Conservation (phyloP, 2,888 invertebrate genomes). For the Caenorhabditis panamensis region DNA sequence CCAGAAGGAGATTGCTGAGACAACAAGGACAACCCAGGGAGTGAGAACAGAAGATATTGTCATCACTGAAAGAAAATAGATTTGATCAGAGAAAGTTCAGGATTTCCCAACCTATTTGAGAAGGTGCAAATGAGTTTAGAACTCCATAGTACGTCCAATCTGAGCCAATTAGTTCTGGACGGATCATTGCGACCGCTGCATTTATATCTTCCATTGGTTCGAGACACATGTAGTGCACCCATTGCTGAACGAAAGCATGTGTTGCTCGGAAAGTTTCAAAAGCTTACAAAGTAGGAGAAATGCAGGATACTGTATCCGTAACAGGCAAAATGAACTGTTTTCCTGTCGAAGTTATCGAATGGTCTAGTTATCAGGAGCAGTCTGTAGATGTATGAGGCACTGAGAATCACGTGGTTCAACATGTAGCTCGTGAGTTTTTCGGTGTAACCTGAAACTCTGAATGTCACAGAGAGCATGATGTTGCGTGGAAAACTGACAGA, state of each 20-base stretch:
- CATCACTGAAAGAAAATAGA: slow-evolving; percentile 17
- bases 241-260: background rate
- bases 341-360: slow-evolving; percentile 8
- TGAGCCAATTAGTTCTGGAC: slow-evolving; percentile 16
- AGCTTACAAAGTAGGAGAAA: slow-evolving; percentile 12
- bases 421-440: background rate
- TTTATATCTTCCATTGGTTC: slow-evolving; percentile 14
- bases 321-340: background rate
- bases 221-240: slow-evolving; percentile 16
- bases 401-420: slow-evolving; percentile 18
- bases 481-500: background rate
- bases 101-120: slow-evolving; percentile 13
- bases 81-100: background rate
- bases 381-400: slow-evolving; percentile 22
- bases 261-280: background rate
- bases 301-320: background rate
- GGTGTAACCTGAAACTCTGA: slow-evolving; percentile 16
- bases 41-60: background rate
- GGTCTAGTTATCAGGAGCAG: slow-evolving; percentile 18
- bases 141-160: slow-evolving; percentile 13
- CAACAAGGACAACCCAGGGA: slow-evolving; percentile 3
- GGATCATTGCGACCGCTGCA: background rate
- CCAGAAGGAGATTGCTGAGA: background rate
- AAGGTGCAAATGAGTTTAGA: background rate
- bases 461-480: too few species aligned